Evolutionary conservation across 1,140 invertebrate species (phyloP).

Genomic region (Bombus waltoni): DNA sequence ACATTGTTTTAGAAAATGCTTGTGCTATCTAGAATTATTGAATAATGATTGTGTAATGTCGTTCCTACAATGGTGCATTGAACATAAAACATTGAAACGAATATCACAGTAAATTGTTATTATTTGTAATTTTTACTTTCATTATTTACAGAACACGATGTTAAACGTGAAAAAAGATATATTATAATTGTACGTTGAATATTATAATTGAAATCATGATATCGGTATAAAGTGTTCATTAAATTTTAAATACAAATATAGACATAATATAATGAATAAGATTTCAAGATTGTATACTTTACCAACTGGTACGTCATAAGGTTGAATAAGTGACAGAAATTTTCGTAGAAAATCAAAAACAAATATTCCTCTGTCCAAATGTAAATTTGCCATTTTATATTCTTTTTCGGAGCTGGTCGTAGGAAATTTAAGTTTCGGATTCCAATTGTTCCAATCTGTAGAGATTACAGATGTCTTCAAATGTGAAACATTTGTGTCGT

Average conservation of each 20-base stretch:
- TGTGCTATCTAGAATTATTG: not conserved
- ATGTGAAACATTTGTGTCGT: constrained; percentile 73
- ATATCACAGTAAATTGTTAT: too few species aligned
- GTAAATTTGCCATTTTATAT: constrained; percentile 82
- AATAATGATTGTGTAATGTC: not conserved
- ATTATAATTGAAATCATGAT: too few species aligned
- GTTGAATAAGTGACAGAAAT: constrained; percentile 84
- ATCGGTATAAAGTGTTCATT: too few species aligned
- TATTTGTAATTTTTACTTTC: too few species aligned
- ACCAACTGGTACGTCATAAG: constrained; percentile 84
- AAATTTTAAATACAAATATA: not conserved
- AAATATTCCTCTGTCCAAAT: constrained; percentile 82
- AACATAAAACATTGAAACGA: too few species aligned
- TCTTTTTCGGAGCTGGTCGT: constrained; percentile 69
- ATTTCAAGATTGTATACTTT: not conserved
- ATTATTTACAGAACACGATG: too few species aligned
- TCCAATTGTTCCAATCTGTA: constrained; percentile 70
- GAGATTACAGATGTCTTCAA: constrained; percentile 61
- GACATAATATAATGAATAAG: not conserved
- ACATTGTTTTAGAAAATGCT: constrained; percentile 20
- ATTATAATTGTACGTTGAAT: too few species aligned
- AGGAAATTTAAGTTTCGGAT: constrained; percentile 76
- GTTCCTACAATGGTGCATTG: too few species aligned
- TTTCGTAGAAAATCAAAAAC: constrained; percentile 83
- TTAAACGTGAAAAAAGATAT: too few species aligned